Conservation (phyloP, 2,797 vertebrate genomes). For the Sylvia borin region DNA sequence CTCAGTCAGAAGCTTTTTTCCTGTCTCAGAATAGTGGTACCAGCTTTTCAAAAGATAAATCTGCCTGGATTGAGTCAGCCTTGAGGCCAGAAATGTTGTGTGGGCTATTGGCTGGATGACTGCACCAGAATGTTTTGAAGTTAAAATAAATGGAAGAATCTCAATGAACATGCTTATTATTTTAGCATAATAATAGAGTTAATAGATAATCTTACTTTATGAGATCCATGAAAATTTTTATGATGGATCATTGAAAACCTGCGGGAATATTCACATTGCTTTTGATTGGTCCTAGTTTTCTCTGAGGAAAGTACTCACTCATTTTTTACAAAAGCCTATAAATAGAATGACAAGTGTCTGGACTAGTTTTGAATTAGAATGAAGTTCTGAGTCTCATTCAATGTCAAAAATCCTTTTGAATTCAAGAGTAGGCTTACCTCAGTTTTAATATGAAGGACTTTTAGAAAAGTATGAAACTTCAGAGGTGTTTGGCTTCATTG, state of each 20-base stretch:
- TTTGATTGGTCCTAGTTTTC: background rate
- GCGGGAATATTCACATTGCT: background rate
- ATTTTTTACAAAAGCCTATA: background rate
- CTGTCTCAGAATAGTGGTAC: background rate
- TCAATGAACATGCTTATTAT: background rate
- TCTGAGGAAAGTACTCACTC: background rate
- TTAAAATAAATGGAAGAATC: conserved; percentile 43
- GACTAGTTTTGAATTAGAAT: background rate
- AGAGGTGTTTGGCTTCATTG: background rate
- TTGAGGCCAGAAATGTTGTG: background rate
- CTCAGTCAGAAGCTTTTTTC: background rate
- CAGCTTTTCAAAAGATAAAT: background rate
- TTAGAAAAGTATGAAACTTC: background rate
- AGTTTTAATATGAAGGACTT: background rate
- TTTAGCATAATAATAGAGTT: background rate
- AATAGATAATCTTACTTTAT: background rate
- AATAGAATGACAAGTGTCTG: background rate
- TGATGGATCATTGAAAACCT: background rate
- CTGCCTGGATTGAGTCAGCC: background rate
- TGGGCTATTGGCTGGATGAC: background rate
- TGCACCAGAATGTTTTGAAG: conserved; percentile 34
- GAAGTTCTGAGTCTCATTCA: background rate
- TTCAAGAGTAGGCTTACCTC: background rate
- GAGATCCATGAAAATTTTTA: background rate
- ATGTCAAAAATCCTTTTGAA: background rate